Evolutionary conservation across 2,888 invertebrate species (phyloP), one percentile per base, ranked within the genome.

Genomic region (Desoria tigrina): DNA sequence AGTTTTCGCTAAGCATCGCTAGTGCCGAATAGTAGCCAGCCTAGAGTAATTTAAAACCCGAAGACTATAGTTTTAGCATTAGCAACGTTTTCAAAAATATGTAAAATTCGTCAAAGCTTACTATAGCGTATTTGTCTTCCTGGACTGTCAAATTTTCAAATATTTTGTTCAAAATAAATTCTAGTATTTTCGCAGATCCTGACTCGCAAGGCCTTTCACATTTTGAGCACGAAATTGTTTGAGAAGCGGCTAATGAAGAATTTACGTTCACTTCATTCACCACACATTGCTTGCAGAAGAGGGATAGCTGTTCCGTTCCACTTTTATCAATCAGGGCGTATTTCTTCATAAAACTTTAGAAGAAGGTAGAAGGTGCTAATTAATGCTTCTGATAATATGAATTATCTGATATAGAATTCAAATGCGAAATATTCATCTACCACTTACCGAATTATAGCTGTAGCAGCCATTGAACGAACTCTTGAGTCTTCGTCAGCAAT

Each of bases 401-500:
- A n/a, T n/a, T n/a, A n/a, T n/a, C n/a, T n/a, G n/a, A n/a, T n/a
- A n/a, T n/a, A n/a, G n/a, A n/a, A n/a, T n/a, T n/a, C n/a, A n/a
- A n/a, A n/a, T n/a, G n/a, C n/a, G 39, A 39, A 39, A 39, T 49
- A 49, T 18, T 14, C 49, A 45, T 16, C 21, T n/a, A 37, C 21
- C 1, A 32, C 24, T 39, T 80, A 88, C 88, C 81, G 85, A 49
- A 85, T 82, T 62, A 92, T 84, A 2, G 89, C 84, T 53, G 83
- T 82, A 0, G 89, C 84, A 0, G 90, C 86, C 1, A 90, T 87
- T 65, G 84, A 84, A 66, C 93, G 83, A 0, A 93, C 90, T 79
- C 91, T 83, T 62, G 85, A 85, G 79, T 94, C 92, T 70, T 88
- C 88, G 79, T 92, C 91, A 6, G 84, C 84, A 1, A 92, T 79